These are phyloP conservation scores for Heliconius ethilla DNA, from an alignment of 2,888 invertebrate species.

Conservation along the genomic window DNA sequence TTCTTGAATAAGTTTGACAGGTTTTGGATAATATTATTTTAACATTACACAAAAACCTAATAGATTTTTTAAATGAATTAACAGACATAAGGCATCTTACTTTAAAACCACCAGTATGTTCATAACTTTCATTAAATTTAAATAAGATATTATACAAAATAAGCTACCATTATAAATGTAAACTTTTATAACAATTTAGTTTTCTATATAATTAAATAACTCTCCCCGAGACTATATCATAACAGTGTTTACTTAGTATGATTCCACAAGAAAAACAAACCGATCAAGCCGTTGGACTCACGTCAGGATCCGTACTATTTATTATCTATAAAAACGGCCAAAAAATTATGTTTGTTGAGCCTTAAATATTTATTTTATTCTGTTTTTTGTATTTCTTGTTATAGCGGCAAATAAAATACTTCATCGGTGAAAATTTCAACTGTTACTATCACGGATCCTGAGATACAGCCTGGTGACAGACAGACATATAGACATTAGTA, in stretches of 20 bases:
- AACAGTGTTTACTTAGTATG: background rate
- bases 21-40: background rate
- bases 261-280: background rate
- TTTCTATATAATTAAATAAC: slow-evolving; percentile 12
- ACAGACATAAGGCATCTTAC: background rate
- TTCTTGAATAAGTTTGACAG: background rate
- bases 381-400: no score
- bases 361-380: no score
- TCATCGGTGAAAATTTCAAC: no score
- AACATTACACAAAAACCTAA: background rate
- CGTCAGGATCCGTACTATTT: no score
- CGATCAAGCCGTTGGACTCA: no score
- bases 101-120: background rate
- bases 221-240: background rate
- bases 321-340: no score
- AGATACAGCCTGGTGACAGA: no score
- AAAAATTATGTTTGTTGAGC: no score
- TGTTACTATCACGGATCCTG: no score
- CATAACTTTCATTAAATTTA: background rate
- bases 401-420: no score
- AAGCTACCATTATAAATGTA: background rate
- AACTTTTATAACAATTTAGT: background rate
- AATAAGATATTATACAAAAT: background rate
- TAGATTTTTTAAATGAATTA: no score
- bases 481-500: no score